Percentiles rank a stretch among this genome's conserved stretches.
Conservation (phyloP, 2,797 vertebrate species). For the Amazona ochrocephala region DNA sequence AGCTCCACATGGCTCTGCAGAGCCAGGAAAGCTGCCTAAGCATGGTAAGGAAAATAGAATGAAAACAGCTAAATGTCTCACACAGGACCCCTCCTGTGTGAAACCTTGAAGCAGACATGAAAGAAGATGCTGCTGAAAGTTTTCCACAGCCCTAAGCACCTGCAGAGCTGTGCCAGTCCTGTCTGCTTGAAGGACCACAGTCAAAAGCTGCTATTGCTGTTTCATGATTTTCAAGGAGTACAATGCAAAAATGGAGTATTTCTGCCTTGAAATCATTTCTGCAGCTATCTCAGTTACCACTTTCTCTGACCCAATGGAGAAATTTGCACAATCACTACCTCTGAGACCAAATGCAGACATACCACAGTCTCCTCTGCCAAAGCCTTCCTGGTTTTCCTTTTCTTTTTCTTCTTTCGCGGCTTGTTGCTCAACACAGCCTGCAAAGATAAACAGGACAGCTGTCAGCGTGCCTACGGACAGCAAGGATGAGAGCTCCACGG, state of each 20-base stretch:
- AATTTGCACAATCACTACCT: not conserved
- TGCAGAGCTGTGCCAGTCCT: not conserved
- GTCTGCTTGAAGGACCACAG: not conserved
- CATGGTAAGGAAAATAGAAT: not conserved
- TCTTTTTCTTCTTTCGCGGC: conserved; percentile 93
- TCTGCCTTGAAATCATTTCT: not conserved
- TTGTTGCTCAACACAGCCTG: conserved; percentile 79
- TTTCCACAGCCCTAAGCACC: not conserved
- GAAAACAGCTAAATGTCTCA: not conserved
- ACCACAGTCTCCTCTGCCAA: conserved; percentile 79
- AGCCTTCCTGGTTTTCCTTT: conserved; percentile 86
- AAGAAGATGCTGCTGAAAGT: not conserved
- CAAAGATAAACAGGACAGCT: conserved; percentile 1
- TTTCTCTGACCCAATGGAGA: not conserved
- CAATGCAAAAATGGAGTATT: not conserved
- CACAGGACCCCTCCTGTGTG: accelerated
- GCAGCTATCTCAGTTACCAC: not conserved
- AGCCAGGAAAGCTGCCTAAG: not conserved
- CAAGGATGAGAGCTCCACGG: not conserved
- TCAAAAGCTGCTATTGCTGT: not conserved
- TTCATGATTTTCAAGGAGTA: not conserved
- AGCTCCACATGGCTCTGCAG: not conserved
- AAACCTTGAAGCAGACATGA: not conserved
- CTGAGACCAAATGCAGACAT: not conserved
- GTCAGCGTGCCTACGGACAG: not conserved